Evolutionary conservation across 1,140 invertebrate genomes (phyloP), one percentile per base, ranked within the genome.

Genomic region (Drosophila nigrodunni): DNA sequence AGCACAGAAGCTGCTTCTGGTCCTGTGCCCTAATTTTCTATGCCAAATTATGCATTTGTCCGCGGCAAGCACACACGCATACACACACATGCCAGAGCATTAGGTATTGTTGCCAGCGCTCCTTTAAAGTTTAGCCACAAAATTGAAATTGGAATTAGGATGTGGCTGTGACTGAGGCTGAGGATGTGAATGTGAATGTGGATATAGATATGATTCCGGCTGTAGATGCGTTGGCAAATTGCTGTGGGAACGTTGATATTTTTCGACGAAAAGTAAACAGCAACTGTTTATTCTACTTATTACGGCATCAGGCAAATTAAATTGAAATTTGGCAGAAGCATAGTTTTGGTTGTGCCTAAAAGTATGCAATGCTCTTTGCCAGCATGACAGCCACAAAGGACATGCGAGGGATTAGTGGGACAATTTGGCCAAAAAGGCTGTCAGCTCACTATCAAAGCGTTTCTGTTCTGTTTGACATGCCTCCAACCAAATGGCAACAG

Each of bases 1-100:
- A 30, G 41, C 41, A 30, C 44, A 62, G 70, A 58, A 54, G 57
- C 46, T 30, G 55, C 50, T 35, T 18, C 43, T 35, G 65, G 7
- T 39, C 47, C 47, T 21, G 62, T 75, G 58, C 69, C 62, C 67
- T 71, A 83, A 83, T 85, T 89, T 78, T 78, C 61, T 73, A 55
- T 59, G 72, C 41, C 74, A 90, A 85, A 90, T 81, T 88, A 90
- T 88, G 85, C 85, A 88, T 74, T 74, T 80, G 78, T 50, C 43
- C 43, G 49, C 49, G 46, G 2, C 43, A 21, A 30, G 25, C 49
- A 61, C 37, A 61, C 35, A 35, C 52, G 15, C 21, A 21, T 15
- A 44, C 58, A 41, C 18, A 57, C 55, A 75, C 66, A 73, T 21
- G 9, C 6, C n/a, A 4, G 13, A 9, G 10, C n/a, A n/a, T n/a